Conservation (phyloP, 2,113 vertebrate genomes). For the Austrofundulus limnaeus region DNA sequence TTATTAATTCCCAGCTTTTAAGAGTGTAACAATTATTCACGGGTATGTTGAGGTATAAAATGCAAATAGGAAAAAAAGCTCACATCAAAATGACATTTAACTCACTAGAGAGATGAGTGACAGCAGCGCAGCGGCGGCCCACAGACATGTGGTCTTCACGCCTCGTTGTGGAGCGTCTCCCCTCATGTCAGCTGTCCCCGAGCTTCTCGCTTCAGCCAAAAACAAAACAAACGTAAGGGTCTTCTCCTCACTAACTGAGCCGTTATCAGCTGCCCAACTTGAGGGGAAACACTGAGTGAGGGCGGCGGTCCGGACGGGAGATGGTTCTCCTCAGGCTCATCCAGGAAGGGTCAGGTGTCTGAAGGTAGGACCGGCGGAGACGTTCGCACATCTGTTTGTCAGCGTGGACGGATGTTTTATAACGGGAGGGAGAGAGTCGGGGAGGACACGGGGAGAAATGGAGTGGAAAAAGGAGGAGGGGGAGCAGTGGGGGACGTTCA, state of each 20-base stretch:
- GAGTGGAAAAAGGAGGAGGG: constrained; percentile 13
- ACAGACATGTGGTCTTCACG: constrained; percentile 66
- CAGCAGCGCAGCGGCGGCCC: constrained; percentile 58
- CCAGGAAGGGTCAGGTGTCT: constrained; percentile 46
- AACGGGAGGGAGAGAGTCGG: constrained; percentile 46
- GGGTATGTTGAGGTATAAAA: background rate
- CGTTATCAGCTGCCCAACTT: constrained; percentile 50
- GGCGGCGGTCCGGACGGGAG: constrained; percentile 41
- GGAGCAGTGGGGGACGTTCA: constrained; percentile 17
- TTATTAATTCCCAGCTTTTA: background rate
- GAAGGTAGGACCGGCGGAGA: constrained; percentile 20
- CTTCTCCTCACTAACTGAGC: constrained; percentile 31
- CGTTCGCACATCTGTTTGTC: constrained; percentile 61
- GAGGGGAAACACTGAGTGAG: constrained; percentile 40
- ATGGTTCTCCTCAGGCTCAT: constrained; percentile 44
- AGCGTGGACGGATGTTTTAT: constrained; percentile 69
- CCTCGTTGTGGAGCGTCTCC: constrained; percentile 41
- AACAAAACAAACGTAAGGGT: background rate
- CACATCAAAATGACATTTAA: constrained; percentile 34
- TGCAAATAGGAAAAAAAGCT: constrained; percentile 10
- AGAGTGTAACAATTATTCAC: background rate
- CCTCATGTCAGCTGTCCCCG: constrained; percentile 55
- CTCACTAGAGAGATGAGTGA: constrained; percentile 70
- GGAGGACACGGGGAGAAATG: constrained; percentile 12
- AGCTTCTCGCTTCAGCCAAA: constrained; percentile 33